Evolutionary conservation across 2,113 vertebrate species (phyloP), one percentile per base, ranked within the genome.

Genomic region (Morone chrysops): DNA sequence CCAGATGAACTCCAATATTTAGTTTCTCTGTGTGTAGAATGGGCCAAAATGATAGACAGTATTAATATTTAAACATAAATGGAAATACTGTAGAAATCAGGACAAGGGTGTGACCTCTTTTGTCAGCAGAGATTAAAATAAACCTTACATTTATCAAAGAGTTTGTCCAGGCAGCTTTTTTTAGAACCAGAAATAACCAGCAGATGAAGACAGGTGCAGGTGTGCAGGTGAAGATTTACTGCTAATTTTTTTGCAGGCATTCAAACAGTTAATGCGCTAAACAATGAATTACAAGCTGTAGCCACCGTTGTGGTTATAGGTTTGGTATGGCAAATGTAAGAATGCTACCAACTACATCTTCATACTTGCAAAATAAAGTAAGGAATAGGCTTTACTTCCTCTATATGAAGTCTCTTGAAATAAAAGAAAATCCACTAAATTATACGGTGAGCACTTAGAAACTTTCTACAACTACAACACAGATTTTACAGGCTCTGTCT

Each of bases 71-170:
- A 60, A 60, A 76, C 69, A 61, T 20, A 38, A 70, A 59, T 66
- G 48, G 18, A 62, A 84, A 63, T 56, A 36, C 80, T 71, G 70
- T 43, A 56, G n/a, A 82, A 84, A 84, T 63, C 25, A 16, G 53
- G 51, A 54, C 22, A 48, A 31, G 36, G 43, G 14, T 59, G 48
- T 72, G 63, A 45, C 8, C 57, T 14, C 41, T 73, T 74, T 66
- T 78, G 41, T 43, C 54, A 63, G 40, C 47, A 22, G 18, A 20
- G 43, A 72, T 81, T 78, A 63, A 82, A 74, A 65, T 76, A 65
- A 83, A 78, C 22, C 20, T 62, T 8, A 48, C 12, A 57, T 76
- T 82, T 79, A 40, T 38, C 65, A 51, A 22, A 43, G 1, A 25
- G 6, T 60, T 71, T 60, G 51, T 63, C 47, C 17, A 43, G 41